Evolutionary conservation across 1,140 invertebrate species (phyloP).

Genomic region (Leguminivora glycinivorella): DNA sequence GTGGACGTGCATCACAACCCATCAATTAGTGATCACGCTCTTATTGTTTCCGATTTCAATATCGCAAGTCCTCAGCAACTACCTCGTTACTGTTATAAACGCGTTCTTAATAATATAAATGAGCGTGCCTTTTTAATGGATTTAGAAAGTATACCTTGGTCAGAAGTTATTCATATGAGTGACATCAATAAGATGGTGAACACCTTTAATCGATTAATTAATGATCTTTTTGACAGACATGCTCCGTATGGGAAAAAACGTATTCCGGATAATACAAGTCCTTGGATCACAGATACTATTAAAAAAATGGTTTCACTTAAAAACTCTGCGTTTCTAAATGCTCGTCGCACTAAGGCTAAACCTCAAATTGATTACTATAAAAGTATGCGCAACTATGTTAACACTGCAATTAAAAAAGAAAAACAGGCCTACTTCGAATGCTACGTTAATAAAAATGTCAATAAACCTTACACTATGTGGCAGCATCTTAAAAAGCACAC

Average conservation of each 20-base stretch:
- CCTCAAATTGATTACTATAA: conserved; percentile 8
- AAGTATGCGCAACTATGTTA: background rate
- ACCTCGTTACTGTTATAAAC: background rate
- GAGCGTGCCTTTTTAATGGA: background rate
- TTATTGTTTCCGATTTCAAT: background rate
- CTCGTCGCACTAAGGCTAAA: background rate
- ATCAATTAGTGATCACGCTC: background rate
- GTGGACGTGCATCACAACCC: background rate
- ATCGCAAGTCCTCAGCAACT: background rate
- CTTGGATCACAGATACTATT: conserved; percentile 25
- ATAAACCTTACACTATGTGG: conserved; percentile 21
- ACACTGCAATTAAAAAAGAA: conserved; percentile 16
- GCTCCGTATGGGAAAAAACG: background rate
- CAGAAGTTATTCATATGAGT: background rate
- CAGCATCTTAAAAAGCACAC: background rate
- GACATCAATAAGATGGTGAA: background rate
- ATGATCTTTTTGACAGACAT: background rate
- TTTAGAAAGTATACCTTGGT: background rate
- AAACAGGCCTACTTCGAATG: conserved; percentile 12
- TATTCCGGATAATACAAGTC: background rate
- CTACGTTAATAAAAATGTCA: conserved; percentile 23
- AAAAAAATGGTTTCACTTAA: conserved; percentile 14
- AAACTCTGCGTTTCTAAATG: background rate
- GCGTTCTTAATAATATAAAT: background rate
- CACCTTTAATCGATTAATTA: background rate